phyloP scores from a whole-genome alignment of 2,113 vertebrate species.

The Daboia siamensis region DNA sequence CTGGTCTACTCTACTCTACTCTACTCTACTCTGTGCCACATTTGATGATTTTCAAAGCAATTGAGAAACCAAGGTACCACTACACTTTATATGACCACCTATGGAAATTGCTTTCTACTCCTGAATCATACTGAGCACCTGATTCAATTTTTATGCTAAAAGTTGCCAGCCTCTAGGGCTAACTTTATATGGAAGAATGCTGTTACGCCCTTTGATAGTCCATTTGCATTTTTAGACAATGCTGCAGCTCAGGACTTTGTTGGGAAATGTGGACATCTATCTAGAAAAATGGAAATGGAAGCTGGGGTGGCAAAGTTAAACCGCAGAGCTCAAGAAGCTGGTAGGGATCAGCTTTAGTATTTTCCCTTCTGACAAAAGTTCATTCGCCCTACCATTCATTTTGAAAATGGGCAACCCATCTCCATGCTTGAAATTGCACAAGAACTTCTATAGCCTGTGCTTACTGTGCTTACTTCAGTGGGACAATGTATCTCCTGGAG shows the following conservation, averaged over 20 bases:
- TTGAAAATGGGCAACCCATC: neutral
- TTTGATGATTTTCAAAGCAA: neutral
- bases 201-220: neutral
- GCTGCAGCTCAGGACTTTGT: neutral
- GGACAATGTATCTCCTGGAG: neutral
- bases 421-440: neutral
- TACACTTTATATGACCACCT: neutral
- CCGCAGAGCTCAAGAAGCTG: neutral
- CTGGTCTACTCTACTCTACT: rapidly evolving
- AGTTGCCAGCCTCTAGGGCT: neutral
- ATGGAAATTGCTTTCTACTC: neutral
- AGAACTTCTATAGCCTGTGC: neutral
- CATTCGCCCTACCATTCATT: neutral
- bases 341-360: neutral
- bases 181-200: neutral
- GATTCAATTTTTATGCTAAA: neutral
- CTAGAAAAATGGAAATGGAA: neutral
- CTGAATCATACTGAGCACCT: neutral
- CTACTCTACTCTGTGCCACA: neutral
- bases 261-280: neutral
- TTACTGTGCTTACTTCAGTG: neutral
- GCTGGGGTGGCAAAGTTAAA: neutral
- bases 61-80: neutral
- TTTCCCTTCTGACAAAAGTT: neutral
- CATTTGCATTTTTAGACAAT: neutral